A percentile compares a stretch with the other conserved stretches of the same genome.
Evolutionary conservation across 2,888 invertebrate species (phyloP).

Genomic region (Sminthurinus aureus): DNA sequence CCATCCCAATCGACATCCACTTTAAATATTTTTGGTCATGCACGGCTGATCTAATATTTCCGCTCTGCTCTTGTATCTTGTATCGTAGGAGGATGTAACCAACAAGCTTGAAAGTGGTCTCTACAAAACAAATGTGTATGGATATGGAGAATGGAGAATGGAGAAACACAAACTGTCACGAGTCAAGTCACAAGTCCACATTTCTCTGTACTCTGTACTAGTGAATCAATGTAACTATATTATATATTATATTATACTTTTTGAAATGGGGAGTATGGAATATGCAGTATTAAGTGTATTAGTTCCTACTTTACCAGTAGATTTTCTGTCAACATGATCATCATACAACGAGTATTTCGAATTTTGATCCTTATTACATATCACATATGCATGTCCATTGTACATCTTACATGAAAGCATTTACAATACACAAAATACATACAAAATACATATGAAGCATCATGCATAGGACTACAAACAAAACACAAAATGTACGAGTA

Average conservation of each 20-base stretch:
- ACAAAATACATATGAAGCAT: too few species aligned
- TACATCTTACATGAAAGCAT: too few species aligned
- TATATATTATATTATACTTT: too few species aligned
- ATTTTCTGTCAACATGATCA: background rate
- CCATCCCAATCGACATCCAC: constrained; percentile 32
- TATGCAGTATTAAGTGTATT: background rate
- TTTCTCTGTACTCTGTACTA: background rate
- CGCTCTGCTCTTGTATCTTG: constrained; percentile 37
- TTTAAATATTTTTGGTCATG: constrained; percentile 51
- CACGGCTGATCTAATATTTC: constrained; percentile 57
- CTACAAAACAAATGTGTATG: background rate
- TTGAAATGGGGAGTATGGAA: too few species aligned
- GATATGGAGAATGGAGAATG: background rate
- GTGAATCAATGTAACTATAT: background rate
- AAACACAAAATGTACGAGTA: too few species aligned
- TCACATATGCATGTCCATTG: too few species aligned
- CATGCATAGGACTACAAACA: too few species aligned
- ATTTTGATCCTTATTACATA: background rate
- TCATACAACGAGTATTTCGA: background rate
- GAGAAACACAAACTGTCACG: too few species aligned
- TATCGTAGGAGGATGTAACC: background rate
- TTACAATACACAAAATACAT: too few species aligned
- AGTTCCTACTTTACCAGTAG: background rate
- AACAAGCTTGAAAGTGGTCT: background rate
- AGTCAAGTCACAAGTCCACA: background rate